phyloP scores from a whole-genome alignment of 2,113 vertebrate genomes.

The Sander vitreus region DNA sequence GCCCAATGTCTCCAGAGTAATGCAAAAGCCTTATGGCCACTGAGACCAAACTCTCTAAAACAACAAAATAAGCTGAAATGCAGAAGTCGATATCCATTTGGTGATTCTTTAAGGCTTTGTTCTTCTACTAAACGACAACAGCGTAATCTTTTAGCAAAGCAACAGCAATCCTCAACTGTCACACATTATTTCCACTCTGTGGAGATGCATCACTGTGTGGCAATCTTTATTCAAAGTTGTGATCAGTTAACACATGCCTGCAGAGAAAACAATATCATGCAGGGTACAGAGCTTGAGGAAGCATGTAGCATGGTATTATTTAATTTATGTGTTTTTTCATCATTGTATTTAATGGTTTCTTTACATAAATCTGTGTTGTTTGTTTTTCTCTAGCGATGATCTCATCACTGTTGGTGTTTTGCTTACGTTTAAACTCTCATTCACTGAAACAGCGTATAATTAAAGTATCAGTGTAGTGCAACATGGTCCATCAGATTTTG shows the following conservation, averaged over 20 bases:
- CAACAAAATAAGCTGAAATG: constrained; percentile 55
- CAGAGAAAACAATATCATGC: constrained; percentile 6
- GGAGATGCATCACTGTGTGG: constrained; percentile 7
- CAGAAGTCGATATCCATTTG: constrained; percentile 43
- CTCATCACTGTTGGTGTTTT: not conserved
- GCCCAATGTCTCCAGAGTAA: constrained; percentile 61
- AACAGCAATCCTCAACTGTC: constrained; percentile 23
- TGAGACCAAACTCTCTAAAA: constrained; percentile 48
- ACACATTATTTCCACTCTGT: constrained; percentile 1
- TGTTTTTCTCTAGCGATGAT: not conserved
- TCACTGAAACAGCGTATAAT: not conserved
- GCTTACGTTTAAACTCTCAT: not conserved
- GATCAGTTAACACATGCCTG: constrained; percentile 26
- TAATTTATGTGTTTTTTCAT: not conserved
- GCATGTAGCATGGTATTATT: not conserved
- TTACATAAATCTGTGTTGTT: not conserved
- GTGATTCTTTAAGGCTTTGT: constrained; percentile 35
- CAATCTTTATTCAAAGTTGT: constrained; percentile 17
- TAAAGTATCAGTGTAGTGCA: constrained; percentile 10
- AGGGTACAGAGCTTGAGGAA: not conserved
- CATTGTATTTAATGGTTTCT: constrained; percentile 1
- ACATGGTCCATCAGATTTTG: not conserved
- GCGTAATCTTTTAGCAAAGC: constrained; percentile 14
- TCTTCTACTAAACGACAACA: constrained; percentile 6
- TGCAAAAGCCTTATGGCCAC: constrained; percentile 48